Percentiles rank a stretch among this genome's conserved stretches.
These are phyloP conservation scores for Aplodontia rufa DNA, from an alignment of 2,113 vertebrate genomes.

Conservation along the genomic window DNA sequence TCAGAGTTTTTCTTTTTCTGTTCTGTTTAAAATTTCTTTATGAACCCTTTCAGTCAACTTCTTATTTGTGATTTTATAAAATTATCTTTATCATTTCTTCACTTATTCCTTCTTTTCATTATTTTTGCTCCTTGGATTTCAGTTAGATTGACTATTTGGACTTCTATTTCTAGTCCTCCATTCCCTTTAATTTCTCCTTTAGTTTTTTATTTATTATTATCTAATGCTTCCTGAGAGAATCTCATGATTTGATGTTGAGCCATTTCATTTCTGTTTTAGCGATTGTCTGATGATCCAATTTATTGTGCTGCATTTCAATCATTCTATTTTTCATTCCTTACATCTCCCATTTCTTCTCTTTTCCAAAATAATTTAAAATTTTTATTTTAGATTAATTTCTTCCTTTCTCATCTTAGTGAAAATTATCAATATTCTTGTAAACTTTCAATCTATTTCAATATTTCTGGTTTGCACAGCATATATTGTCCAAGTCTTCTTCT, in stretches of 20 bases:
- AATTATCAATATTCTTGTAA: not conserved
- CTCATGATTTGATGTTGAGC: not conserved
- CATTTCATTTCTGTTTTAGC: not conserved
- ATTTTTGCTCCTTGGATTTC: not conserved
- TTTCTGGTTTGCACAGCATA: not conserved
- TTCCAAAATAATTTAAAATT: not conserved
- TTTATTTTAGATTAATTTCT: not conserved
- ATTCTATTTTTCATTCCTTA: not conserved
- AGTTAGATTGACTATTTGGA: not conserved
- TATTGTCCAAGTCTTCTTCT: not conserved
- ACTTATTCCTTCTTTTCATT: not conserved
- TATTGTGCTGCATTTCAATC: not conserved
- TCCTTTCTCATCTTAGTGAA: not conserved
- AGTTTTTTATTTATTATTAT: not conserved
- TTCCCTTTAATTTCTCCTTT: not conserved
- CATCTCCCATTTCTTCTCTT: not conserved
- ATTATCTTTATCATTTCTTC: not conserved
- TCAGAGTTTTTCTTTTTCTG: not conserved
- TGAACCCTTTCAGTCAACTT: not conserved
- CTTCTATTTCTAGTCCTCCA: not conserved
- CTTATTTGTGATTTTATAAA: not conserved
- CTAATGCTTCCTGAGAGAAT: not conserved
- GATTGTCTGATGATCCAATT: not conserved
- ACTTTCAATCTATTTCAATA: not conserved
- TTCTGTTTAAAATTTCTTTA: not conserved